These are phyloP conservation scores for Matsumyia berberina DNA, from an alignment of 2,888 invertebrate genomes.

Conservation along the genomic window DNA sequence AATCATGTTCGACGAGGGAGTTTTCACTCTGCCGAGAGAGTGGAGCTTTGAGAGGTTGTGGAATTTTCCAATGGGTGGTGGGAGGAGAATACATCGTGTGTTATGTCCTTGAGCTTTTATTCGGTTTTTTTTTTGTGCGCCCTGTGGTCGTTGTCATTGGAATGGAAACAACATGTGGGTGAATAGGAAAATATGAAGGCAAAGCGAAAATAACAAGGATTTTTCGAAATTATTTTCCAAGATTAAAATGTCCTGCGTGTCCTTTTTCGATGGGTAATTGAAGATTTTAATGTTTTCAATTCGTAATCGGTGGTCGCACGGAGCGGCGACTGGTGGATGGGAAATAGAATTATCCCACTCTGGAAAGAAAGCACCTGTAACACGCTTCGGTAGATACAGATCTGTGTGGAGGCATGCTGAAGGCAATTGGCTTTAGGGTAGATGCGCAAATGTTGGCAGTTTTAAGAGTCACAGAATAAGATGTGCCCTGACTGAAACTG, in stretches of 20 bases:
- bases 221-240: constrained; percentile 15
- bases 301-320: constrained; percentile 13
- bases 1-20: neutral
- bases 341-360: neutral
- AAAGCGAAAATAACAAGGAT: constrained; percentile 16
- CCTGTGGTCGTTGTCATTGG: constrained; percentile 60
- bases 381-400: constrained; percentile 31
- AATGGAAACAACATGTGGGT: constrained; percentile 74
- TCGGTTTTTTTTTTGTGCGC: constrained; percentile 10
- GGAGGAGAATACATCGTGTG: constrained; percentile 22
- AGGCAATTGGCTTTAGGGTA: constrained; percentile 1
- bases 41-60: constrained; percentile 21
- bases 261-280: neutral
- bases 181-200: constrained; percentile 36
- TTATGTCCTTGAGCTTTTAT: constrained; percentile 73
- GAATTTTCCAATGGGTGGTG: constrained; percentile 54
- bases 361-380: constrained; percentile 46
- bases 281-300: constrained; percentile 14
- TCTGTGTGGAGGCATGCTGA: constrained; percentile 8
- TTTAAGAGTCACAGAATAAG: too few species aligned
- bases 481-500: too few species aligned
- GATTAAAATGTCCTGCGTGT: constrained; percentile 28
- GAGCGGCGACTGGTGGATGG: neutral
- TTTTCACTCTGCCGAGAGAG: constrained; percentile 2
- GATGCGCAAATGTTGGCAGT: neutral